Evolutionary conservation across 2,797 vertebrate species (phyloP).

Genomic region (Mormyrus hasselquistii): DNA sequence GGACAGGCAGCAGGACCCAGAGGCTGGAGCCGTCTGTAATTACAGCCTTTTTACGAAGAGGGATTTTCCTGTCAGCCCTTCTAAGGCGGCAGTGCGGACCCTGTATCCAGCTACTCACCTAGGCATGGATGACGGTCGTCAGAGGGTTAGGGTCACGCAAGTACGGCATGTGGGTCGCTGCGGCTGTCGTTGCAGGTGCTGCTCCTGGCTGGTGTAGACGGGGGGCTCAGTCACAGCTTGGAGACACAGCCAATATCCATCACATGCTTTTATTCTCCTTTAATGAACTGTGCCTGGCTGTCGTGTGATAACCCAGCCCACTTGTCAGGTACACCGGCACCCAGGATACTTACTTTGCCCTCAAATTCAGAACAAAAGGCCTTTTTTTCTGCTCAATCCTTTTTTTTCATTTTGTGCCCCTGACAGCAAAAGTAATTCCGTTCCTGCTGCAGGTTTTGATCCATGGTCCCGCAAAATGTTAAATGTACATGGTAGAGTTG

Average conservation of each 20-base stretch:
- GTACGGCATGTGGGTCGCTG: not conserved
- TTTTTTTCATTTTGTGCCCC: not conserved
- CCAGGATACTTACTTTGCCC: conserved; percentile 5
- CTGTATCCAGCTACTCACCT: not conserved
- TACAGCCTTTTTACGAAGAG: not conserved
- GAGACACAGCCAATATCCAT: conserved; percentile 16
- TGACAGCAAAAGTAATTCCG: not conserved
- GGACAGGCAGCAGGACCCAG: not conserved
- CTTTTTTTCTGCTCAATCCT: not conserved
- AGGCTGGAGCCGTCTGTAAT: not conserved
- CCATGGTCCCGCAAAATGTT: not conserved
- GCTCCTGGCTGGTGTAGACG: conserved; percentile 23
- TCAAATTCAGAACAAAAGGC: not conserved
- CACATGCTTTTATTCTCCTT: conserved; percentile 2
- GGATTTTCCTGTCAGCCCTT: not conserved
- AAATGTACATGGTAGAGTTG: not conserved
- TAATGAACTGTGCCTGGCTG: conserved; percentile 17
- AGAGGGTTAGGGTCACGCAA: not conserved
- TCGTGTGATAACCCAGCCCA: conserved; percentile 30
- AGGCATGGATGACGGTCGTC: not conserved
- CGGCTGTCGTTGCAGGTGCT: not conserved
- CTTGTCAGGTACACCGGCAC: not conserved
- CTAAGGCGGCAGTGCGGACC: not conserved
- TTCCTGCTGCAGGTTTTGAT: not conserved
- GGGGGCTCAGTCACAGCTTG: conserved; percentile 23